phyloP scores from a whole-genome alignment of 2,797 vertebrate species.

The Leucoraja ocellata region DNA sequence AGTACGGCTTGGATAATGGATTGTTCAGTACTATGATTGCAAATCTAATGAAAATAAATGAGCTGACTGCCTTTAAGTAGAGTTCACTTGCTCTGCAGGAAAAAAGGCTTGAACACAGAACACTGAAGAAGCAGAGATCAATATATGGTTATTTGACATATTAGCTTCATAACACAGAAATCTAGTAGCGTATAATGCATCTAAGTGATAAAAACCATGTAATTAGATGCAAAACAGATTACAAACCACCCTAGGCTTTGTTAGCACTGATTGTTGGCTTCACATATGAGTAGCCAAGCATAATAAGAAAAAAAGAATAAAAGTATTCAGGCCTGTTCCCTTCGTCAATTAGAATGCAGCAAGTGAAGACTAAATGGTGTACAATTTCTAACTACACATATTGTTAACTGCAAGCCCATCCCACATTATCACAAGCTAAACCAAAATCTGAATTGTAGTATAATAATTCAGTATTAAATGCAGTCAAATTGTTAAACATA shows the following conservation, averaged over 20 bases:
- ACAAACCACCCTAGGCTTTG: conserved; percentile 13
- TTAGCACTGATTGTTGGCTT: conserved; percentile 28
- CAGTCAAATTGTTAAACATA: background rate
- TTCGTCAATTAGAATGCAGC: background rate
- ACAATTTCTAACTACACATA: background rate
- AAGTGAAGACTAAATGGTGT: background rate
- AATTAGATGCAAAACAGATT: conserved; percentile 38
- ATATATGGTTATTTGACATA: conserved; percentile 38
- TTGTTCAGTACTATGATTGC: background rate
- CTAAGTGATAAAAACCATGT: conserved; percentile 37
- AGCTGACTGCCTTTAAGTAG: conserved; percentile 7
- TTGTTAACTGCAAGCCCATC: background rate
- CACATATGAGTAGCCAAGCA: conserved; percentile 27
- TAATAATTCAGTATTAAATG: background rate
- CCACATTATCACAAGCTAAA: background rate
- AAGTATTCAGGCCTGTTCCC: background rate
- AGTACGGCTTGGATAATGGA: background rate
- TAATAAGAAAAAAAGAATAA: conserved; percentile 25
- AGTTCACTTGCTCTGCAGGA: conserved; percentile 17
- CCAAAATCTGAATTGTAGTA: background rate
- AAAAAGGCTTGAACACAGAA: conserved; percentile 2
- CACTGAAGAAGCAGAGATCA: conserved; percentile 17
- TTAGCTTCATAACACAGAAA: conserved; percentile 37
- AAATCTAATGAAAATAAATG: conserved; percentile 38
- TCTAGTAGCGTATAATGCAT: conserved; percentile 26